Evolutionary conservation across 2,888 invertebrate species (phyloP).

Genomic region (Hirtodrosophila cameraria): DNA sequence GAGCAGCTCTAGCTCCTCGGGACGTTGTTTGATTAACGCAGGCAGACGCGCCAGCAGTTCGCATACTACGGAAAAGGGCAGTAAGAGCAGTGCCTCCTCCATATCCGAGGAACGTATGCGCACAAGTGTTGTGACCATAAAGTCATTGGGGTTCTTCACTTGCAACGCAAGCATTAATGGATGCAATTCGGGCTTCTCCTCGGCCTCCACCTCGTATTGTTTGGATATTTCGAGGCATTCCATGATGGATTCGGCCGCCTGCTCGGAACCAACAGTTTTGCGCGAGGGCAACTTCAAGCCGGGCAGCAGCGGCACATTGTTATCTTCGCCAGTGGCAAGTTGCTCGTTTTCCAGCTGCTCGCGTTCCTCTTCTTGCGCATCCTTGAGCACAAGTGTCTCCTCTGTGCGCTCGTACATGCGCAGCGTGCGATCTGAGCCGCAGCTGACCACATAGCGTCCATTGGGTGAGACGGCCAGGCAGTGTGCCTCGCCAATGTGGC

Average conservation of each 20-base stretch:
- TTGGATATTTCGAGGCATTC: conserved; percentile 94
- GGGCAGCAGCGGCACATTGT: conserved; percentile 88
- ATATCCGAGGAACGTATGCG: conserved; percentile 94
- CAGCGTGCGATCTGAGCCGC: conserved; percentile 94
- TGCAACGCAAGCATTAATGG: conserved; percentile 93
- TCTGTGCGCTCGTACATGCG: conserved; percentile 93
- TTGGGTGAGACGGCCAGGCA: conserved; percentile 91
- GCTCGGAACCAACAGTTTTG: conserved; percentile 86
- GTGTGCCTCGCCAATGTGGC: conserved; percentile 92
- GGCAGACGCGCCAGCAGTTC: conserved; percentile 91
- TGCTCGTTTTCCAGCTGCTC: conserved; percentile 89
- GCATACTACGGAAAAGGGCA: conserved; percentile 93
- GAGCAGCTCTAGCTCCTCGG: conserved; percentile 90
- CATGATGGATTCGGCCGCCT: conserved; percentile 92
- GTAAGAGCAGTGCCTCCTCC: conserved; percentile 93
- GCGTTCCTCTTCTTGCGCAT: conserved; percentile 93
- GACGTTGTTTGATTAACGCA: conserved; percentile 87
- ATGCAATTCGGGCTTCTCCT: conserved; percentile 86
- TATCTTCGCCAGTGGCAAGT: conserved; percentile 90
- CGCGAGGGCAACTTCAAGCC: conserved; percentile 93
- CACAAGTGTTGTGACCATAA: conserved; percentile 91
- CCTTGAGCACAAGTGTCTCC: conserved; percentile 96
- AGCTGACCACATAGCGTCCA: conserved; percentile 90
- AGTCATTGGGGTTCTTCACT: conserved; percentile 90
- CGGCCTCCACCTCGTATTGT: conserved; percentile 84